These are phyloP conservation scores for Leuciscus idus DNA, from an alignment of 2,113 vertebrate genomes.

Conservation along the genomic window DNA sequence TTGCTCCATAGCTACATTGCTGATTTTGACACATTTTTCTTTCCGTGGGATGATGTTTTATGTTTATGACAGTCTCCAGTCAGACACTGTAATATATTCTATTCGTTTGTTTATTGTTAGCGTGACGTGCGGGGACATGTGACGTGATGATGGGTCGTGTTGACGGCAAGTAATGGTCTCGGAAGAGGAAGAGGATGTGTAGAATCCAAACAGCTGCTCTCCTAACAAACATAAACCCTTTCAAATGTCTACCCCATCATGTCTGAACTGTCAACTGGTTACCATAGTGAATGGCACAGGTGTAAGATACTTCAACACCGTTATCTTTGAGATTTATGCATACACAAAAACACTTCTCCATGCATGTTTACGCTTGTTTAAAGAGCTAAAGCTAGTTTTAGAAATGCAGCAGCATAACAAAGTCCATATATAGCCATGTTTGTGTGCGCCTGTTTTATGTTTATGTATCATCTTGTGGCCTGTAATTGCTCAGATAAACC, in stretches of 20 bases:
- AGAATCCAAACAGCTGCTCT: constrained; percentile 14
- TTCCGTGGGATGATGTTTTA: not conserved
- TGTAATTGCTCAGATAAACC: constrained; percentile 9
- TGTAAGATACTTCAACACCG: not conserved
- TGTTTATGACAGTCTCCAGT: not conserved
- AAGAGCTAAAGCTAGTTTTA: constrained; percentile 30
- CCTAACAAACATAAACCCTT: constrained; percentile 11
- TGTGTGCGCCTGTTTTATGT: constrained; percentile 27
- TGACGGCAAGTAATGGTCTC: not conserved
- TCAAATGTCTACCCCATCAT: constrained; percentile 17
- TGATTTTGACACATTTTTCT: not conserved
- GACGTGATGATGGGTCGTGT: constrained; percentile 22
- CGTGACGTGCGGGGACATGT: not conserved
- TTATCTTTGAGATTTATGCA: not conserved
- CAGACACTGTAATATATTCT: not conserved
- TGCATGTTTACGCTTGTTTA: constrained; percentile 35
- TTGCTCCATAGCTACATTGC: not conserved
- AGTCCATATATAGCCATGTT: constrained; percentile 46
- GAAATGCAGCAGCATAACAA: not conserved
- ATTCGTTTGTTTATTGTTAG: not conserved
- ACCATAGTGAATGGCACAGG: not conserved
- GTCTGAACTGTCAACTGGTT: constrained; percentile 7
- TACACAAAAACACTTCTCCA: not conserved
- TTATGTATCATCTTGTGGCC: constrained; percentile 18
- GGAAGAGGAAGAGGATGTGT: not conserved